Conservation (phyloP, 2,797 vertebrate species). For the Anisognathus igniventris region DNA sequence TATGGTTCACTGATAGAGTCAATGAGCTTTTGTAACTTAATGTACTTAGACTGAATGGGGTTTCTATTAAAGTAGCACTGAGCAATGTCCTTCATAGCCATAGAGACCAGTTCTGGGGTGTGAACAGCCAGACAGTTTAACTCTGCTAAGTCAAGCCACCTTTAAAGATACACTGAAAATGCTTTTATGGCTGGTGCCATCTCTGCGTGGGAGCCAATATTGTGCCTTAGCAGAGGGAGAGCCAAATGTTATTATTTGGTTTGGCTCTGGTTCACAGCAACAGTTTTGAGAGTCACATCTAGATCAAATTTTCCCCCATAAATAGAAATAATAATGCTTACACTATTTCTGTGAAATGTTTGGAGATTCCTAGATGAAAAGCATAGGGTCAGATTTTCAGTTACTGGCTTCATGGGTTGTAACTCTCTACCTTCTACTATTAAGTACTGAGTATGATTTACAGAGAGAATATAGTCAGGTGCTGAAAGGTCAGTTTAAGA, state of each 20-base stretch:
- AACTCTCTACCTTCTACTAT: not conserved
- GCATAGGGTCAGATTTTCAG: not conserved
- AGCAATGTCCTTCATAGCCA: not conserved
- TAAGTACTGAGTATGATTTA: not conserved
- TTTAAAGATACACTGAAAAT: not conserved
- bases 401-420: not conserved
- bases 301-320: not conserved
- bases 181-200: not conserved
- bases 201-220: not conserved
- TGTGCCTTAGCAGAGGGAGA: not conserved
- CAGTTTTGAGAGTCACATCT: not conserved
- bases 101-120: not conserved
- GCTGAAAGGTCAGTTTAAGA: not conserved
- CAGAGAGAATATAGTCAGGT: not conserved
- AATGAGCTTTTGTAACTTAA: slow-evolving; percentile 26
- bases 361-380: not conserved
- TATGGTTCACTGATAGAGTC: slow-evolving; percentile 8
- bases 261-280: not conserved
- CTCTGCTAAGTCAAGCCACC: not conserved
- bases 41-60: not conserved
- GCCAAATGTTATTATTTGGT: not conserved
- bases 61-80: not conserved
- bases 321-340: not conserved
- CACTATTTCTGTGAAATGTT: not conserved
- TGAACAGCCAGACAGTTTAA: not conserved